A percentile compares a stretch with the other conserved stretches of the same genome.
phyloP scores from a whole-genome alignment of 2,113 vertebrate species.

The Sprattus sprattus region DNA sequence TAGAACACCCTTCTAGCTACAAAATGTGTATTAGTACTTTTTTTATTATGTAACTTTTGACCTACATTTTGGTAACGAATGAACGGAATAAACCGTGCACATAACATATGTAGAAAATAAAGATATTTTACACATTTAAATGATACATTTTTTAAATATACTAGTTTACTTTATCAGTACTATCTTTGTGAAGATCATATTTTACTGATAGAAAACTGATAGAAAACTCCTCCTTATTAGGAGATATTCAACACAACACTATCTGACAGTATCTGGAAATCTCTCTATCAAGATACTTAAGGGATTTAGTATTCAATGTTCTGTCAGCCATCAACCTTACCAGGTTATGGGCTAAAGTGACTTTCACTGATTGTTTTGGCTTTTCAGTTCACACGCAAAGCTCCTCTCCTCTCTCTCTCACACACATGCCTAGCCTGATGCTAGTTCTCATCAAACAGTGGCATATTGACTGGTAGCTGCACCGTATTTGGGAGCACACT shows the following conservation, averaged over 20 bases:
- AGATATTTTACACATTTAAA: neutral
- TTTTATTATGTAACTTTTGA: neutral
- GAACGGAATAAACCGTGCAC: neutral
- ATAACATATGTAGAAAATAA: neutral
- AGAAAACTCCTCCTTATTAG: neutral
- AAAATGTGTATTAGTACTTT: neutral
- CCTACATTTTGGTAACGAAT: neutral
- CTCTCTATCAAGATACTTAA: neutral
- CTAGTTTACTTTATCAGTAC: neutral
- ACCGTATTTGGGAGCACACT: neutral
- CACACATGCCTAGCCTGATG: neutral
- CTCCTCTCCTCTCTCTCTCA: neutral
- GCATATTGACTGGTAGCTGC: neutral
- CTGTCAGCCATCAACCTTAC: neutral
- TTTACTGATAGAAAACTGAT: neutral
- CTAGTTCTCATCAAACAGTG: neutral
- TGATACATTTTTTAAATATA: neutral
- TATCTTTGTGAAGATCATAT: neutral
- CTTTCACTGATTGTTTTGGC: neutral
- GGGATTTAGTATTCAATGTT: neutral
- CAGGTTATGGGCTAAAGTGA: neutral
- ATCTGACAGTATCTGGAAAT: neutral
- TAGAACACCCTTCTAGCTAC: neutral
- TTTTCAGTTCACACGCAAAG: neutral
- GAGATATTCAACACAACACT: neutral